Evolutionary conservation across 2,888 invertebrate species (phyloP).

Genomic region (Stegana nigrithorax): DNA sequence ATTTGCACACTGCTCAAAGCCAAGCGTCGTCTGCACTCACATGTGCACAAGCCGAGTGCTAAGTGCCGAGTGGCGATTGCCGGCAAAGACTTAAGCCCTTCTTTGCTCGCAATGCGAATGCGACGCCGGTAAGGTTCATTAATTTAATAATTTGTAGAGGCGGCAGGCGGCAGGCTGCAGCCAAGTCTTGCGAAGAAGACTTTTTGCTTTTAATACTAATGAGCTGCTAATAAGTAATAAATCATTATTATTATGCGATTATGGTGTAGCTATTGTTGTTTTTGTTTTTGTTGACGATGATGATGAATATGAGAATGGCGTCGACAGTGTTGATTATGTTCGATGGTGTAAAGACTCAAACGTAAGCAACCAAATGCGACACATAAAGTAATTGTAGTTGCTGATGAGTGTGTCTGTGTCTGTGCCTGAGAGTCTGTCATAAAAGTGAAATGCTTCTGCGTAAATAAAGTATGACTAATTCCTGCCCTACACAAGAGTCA

Average conservation of each 20-base stretch:
- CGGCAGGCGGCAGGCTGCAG: too few species aligned
- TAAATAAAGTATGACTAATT: slow-evolving; percentile 63
- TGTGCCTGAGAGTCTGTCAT: not conserved
- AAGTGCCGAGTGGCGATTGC: not conserved
- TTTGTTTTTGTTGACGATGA: too few species aligned
- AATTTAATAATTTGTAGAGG: too few species aligned
- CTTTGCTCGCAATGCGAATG: not conserved
- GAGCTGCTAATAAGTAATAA: slow-evolving; percentile 61
- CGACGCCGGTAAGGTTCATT: not conserved
- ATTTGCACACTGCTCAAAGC: slow-evolving; percentile 8
- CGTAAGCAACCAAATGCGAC: too few species aligned
- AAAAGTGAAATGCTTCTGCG: slow-evolving; percentile 28
- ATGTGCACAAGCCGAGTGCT: not conserved
- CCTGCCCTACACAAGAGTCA: slow-evolving; percentile 35
- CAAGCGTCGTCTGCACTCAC: not conserved
- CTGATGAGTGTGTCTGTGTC: too few species aligned
- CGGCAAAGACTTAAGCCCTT: not conserved
- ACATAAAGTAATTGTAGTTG: not conserved
- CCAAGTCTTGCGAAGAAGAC: slow-evolving; percentile 56
- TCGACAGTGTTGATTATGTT: too few species aligned
- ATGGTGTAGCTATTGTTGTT: not conserved
- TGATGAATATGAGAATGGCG: too few species aligned
- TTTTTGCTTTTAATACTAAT: slow-evolving; percentile 57
- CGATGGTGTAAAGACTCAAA: too few species aligned
- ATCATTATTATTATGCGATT: slow-evolving; percentile 51